Conservation (phyloP, 1,140 invertebrate species). For the Papilio machaon region DNA sequence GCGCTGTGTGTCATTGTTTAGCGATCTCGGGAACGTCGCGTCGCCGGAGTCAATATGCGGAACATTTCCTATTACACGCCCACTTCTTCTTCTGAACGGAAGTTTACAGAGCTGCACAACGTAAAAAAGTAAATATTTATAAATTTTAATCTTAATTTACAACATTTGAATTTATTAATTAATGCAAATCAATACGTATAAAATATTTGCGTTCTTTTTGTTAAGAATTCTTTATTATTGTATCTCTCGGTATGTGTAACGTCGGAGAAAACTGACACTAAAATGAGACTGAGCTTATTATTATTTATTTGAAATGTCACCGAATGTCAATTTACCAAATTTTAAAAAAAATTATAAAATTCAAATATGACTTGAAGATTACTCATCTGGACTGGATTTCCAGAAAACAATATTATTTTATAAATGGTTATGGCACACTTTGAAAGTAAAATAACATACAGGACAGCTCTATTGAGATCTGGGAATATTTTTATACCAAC, state of each 20-base stretch:
- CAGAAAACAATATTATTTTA: no score
- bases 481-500: constrained; percentile 80
- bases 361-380: background rate
- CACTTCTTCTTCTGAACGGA: constrained; percentile 72
- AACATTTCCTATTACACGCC: constrained; percentile 82
- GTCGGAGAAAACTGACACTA: no score
- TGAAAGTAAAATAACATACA: background rate
- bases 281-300: no score
- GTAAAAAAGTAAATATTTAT: background rate
- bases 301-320: no score
- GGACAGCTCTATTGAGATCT: constrained; percentile 57
- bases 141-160: background rate
- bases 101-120: constrained; percentile 56
- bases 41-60: constrained; percentile 80
- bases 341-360: no score
- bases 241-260: no score
- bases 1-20: constrained; percentile 76
- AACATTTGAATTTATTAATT: background rate
- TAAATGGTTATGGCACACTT: background rate
- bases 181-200: background rate
- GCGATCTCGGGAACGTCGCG: constrained; percentile 72
- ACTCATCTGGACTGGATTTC: no score
- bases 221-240: no score
- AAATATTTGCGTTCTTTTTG: no score
- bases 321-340: no score